Conservation (phyloP, 2,797 vertebrate genomes). For the Sebastolobus alascanus region DNA sequence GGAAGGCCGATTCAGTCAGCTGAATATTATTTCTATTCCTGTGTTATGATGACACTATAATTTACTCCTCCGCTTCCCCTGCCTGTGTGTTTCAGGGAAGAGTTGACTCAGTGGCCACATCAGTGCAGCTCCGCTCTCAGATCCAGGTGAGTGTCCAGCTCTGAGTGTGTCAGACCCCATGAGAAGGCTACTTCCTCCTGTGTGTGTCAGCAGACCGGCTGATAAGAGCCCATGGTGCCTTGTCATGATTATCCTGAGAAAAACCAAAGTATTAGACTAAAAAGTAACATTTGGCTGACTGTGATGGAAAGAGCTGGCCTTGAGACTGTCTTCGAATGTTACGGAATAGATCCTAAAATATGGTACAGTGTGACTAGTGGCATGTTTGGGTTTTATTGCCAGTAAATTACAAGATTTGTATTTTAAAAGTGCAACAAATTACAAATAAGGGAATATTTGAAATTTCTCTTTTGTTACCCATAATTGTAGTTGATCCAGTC, state of each 20-base stretch:
- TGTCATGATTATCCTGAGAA: constrained; percentile 38
- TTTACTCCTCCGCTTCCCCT: constrained; percentile 47
- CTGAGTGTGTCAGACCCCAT: constrained; percentile 48
- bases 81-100: constrained; percentile 88
- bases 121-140: constrained; percentile 93
- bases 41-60: constrained; percentile 58
- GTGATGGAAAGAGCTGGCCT: constrained; percentile 8
- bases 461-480: constrained; percentile 9
- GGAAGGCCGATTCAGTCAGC: not conserved
- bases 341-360: not conserved
- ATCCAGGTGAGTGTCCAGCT: constrained; percentile 89
- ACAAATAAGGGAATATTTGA: not conserved
- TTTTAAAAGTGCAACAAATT: constrained; percentile 15
- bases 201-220: constrained; percentile 39
- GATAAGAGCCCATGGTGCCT: constrained; percentile 42
- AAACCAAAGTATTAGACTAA: constrained; percentile 10
- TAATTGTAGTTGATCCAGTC: not conserved
- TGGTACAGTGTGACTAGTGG: not conserved
- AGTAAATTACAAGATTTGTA: not conserved
- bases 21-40: constrained; percentile 57
- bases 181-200: constrained; percentile 53
- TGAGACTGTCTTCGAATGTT: constrained; percentile 4
- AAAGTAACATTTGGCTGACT: constrained; percentile 17
- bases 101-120: constrained; percentile 88
- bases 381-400: not conserved